Evolutionary conservation across 2,797 vertebrate genomes (phyloP), one percentile per base, ranked within the genome.

Genomic region (Caiman crocodilus): DNA sequence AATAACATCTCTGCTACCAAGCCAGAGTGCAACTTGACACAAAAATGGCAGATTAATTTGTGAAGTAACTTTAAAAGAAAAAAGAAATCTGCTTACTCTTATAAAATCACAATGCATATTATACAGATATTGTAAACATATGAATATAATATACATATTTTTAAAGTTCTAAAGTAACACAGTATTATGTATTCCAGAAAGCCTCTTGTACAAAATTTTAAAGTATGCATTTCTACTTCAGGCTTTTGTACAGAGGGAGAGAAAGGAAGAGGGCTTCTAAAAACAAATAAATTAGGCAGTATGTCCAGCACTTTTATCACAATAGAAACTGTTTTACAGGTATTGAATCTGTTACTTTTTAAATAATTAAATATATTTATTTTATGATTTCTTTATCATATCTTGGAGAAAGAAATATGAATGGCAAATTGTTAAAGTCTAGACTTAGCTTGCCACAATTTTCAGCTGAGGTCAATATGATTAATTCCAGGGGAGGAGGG

Each of bases 191-290:
- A 58, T 18, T 32, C 20, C 55, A 80, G 32, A 63, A 91, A 57
- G 78, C 9, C 7, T 25, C 5, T 10, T 78, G 0, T 76, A 17
- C 7, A 67, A 90, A 26, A 14, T 32, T 32, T n/a, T 18, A 11
- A 14, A 26, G 4, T 89, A 7, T 0, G 0, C 18, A 84, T 21
- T 78, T 0, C 28, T 63, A 7, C 83, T 20, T 56, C 4, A 16
- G 76, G 56, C 5, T 87, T 88, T 82, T 0, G 0, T 65, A 56
- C 25, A 30, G 56, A 90, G 12, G 7, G 35, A 74, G 84, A 84
- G 35, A 30, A 0, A 4, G 42, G 79, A n/a, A 32, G 18, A 73
- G 4, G 58, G 28, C 55, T 84, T 16, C 4, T 0, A 3, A 85
- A 58, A 10, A 56, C 14, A 58, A 67, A 60, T 55, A 80, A 55